These are phyloP conservation scores for Amphipoea lucens DNA, from an alignment of 2,888 invertebrate genomes.

Conservation along the genomic window DNA sequence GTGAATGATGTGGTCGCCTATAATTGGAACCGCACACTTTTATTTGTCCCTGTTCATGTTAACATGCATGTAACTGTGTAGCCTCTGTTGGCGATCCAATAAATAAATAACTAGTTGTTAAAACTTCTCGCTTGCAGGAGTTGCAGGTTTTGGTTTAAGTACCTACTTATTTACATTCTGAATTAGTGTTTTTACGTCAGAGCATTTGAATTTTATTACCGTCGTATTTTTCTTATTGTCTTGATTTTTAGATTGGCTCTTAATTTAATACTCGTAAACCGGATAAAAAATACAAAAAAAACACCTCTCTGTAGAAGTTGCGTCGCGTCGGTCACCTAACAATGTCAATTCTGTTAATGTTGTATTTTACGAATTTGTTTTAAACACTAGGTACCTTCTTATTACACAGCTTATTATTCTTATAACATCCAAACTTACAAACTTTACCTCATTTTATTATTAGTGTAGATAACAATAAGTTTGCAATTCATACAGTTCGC, in stretches of 20 bases:
- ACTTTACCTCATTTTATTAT: no score
- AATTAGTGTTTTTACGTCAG: slow-evolving; percentile 1
- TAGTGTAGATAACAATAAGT: no score
- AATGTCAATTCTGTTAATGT: background rate
- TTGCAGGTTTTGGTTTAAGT: background rate
- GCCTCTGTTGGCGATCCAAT: no score
- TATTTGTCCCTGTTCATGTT: no score
- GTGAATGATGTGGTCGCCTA: no score
- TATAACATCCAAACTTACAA: no score
- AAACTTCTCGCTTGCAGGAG: no score
- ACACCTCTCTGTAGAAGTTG: background rate
- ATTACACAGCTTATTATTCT: no score
- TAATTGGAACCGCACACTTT: no score
- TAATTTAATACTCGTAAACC: background rate
- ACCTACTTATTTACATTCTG: background rate
- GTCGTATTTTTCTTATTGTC: background rate
- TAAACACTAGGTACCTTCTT: no score
- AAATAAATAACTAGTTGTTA: background rate
- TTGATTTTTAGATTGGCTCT: background rate
- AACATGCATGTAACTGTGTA: no score
- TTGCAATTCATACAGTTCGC: no score
- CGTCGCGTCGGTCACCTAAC: background rate
- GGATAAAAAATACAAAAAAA: background rate
- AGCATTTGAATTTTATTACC: background rate
- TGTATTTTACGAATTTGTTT: background rate